Conservation (phyloP, 2,888 invertebrate genomes). For the Auanema freiburgensis region DNA sequence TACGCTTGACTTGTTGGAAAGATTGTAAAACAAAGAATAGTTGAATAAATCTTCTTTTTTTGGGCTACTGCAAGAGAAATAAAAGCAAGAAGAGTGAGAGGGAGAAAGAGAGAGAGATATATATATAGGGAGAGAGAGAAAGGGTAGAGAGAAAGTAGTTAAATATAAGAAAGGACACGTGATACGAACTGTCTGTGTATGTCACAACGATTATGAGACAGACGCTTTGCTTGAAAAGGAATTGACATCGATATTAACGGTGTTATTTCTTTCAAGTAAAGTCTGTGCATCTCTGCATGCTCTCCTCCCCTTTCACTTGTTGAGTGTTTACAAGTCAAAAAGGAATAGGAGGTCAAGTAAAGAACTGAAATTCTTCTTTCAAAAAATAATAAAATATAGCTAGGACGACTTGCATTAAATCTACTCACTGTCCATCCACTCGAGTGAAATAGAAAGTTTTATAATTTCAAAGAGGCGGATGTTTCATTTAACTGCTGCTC, state of each 20-base stretch:
- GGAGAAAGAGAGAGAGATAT: background rate
- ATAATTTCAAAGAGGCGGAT: constrained; percentile 5
- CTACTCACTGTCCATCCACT: background rate
- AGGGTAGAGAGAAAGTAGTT: background rate
- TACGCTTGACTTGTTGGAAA: too few relatives aligned
- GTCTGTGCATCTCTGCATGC: too few relatives aligned
- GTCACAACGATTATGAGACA: background rate
- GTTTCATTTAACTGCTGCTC: constrained; percentile 8
- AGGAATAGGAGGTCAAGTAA: too few relatives aligned
- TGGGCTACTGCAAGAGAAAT: background rate
- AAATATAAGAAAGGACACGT: constrained; percentile 4
- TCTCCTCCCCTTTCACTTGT: too few relatives aligned
- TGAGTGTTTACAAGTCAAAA: too few relatives aligned
- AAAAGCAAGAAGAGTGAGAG: constrained; percentile 5
- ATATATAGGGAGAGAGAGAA: background rate
- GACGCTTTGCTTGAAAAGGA: too few relatives aligned
- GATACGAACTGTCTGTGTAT: background rate
- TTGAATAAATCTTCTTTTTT: constrained; percentile 1
- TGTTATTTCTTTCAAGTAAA: too few relatives aligned
- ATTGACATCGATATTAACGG: too few relatives aligned
- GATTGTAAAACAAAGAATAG: too few relatives aligned
- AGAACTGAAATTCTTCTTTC: too few relatives aligned
- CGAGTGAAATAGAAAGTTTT: background rate
- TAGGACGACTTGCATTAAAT: background rate
- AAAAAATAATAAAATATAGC: too few relatives aligned